Evolutionary conservation across 2,797 vertebrate species (phyloP).

Genomic region (Pipistrellus pygmaeus): DNA sequence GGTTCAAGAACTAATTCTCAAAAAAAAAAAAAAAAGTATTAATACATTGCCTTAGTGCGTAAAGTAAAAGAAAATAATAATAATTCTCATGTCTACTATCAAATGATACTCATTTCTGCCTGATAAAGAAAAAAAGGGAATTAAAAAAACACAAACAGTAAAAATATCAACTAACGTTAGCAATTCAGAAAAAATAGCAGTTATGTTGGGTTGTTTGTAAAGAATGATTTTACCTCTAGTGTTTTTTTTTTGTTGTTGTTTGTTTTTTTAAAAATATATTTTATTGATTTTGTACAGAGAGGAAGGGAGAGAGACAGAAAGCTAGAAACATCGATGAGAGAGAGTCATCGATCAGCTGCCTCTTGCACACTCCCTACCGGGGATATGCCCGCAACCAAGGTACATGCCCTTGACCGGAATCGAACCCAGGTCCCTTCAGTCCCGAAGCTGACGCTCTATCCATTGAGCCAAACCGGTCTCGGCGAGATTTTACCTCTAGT

Average conservation of each 20-base stretch:
- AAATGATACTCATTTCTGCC: neutral
- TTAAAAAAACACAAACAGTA: neutral
- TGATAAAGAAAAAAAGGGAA: slow-evolving; percentile 20
- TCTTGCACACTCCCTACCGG: too few species aligned
- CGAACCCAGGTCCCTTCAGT: too few species aligned
- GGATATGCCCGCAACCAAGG: too few species aligned
- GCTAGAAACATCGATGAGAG: too few species aligned
- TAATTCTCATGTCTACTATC: neutral
- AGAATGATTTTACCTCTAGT: slow-evolving; percentile 3
- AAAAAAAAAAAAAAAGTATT: neutral
- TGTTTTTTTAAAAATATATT: too few species aligned
- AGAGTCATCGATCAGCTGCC: too few species aligned
- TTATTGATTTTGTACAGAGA: too few species aligned
- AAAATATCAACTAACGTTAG: slow-evolving; percentile 35
- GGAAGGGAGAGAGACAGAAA: too few species aligned
- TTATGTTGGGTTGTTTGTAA: slow-evolving; percentile 39
- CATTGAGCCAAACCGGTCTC: too few species aligned
- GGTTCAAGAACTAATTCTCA: neutral
- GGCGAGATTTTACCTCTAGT: neutral
- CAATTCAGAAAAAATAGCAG: neutral
- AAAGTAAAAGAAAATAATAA: neutral
- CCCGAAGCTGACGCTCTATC: too few species aligned
- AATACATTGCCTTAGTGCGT: neutral
- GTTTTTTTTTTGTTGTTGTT: too few species aligned
- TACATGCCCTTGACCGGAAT: too few species aligned